A percentile compares a stretch with the other conserved stretches of the same genome.
Conservation (phyloP, 1,140 invertebrate genomes). For the Megathymus violae region DNA sequence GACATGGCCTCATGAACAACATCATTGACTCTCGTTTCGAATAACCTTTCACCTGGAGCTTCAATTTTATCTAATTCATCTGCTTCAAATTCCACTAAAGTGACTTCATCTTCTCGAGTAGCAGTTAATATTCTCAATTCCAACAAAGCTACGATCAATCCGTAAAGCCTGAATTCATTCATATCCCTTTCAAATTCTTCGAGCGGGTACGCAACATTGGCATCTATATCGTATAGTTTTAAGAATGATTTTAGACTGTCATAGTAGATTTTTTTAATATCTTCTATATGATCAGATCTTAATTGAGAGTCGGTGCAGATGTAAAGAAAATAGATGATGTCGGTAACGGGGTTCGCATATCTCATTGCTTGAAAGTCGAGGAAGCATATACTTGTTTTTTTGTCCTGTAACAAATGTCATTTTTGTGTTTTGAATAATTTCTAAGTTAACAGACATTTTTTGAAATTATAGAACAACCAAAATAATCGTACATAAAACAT, state of each 20-base stretch:
- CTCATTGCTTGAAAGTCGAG: slow-evolving; percentile 73
- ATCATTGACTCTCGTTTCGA: slow-evolving; percentile 62
- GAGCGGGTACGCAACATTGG: slow-evolving; percentile 49
- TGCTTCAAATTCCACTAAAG: slow-evolving; percentile 38
- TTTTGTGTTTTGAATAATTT: too few relatives aligned
- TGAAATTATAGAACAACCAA: too few relatives aligned
- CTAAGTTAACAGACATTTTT: too few relatives aligned
- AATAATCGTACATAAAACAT: too few relatives aligned
- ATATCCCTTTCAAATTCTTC: slow-evolving; percentile 58
- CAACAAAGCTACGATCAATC: slow-evolving; percentile 58
- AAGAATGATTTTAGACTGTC: slow-evolving; percentile 57
- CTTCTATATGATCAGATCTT: slow-evolving; percentile 58
- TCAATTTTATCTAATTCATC: slow-evolving; percentile 34
- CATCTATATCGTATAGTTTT: slow-evolving; percentile 52
- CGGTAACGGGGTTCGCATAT: slow-evolving; percentile 60
- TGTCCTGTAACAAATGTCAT: slow-evolving; percentile 54
- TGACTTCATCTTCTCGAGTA: slow-evolving; percentile 47
- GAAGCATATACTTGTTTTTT: slow-evolving; percentile 56
- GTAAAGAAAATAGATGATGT: slow-evolving; percentile 67
- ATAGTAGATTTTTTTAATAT: slow-evolving; percentile 55
- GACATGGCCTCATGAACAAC: slow-evolving; percentile 57
- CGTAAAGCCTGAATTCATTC: slow-evolving; percentile 53
- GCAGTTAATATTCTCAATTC: slow-evolving; percentile 62
- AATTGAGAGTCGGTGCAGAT: slow-evolving; percentile 67
- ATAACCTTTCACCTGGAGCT: slow-evolving; percentile 35